Base-by-base conservation (phyloP, 2,888 invertebrate species). In the Lasioglossum zephyrum region DNA sequence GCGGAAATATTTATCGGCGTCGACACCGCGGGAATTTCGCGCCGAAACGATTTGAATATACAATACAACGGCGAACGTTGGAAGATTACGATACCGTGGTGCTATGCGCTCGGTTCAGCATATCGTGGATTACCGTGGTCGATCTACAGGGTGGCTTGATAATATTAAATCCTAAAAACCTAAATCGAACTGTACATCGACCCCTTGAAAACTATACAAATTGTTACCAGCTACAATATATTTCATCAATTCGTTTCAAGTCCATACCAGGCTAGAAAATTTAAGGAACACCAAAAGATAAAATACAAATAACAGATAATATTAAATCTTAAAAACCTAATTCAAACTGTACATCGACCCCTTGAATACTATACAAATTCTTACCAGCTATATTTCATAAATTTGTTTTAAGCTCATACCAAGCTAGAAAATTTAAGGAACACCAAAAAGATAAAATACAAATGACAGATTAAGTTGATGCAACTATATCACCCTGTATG, bases 51-150 rank as follows among this genome's bases (percentile, higher is more conserved):
- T 85, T 81, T 83, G 72, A 87, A 88, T 85, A 60, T 80, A 78
- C 69, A 60, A 85, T 70, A 60, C 36, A 69, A 31, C 49, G 75
- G 79, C 76, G 82, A 36, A 36, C 73, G 47, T 41, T 18, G 60
- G 47, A 41, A 44, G 60, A 81, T 78, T 66, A 84, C 74, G 79
- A 86, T 84, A 79, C 82, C 82, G 88, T 84, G 78, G 84, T 81
- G 60, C 36, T 44, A 75, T 69, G 41, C 81, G 78, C 73, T 77
- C 6, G 26, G 6, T 6, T 36, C 86, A 82, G 87, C 73, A 79
- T 73, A 76, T 86, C 81, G 81, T 26, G 76, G 77, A 89, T 88
- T 89, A 88, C 88, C 85, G 80, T 81, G 83, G 70, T 81, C 81
- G 81, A 83, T 84, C 79, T 74, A 79, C 80, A 31, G 63, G 63